Evolutionary conservation across 2,888 invertebrate genomes (phyloP).

Genomic region (Tetropium fuscum): DNA sequence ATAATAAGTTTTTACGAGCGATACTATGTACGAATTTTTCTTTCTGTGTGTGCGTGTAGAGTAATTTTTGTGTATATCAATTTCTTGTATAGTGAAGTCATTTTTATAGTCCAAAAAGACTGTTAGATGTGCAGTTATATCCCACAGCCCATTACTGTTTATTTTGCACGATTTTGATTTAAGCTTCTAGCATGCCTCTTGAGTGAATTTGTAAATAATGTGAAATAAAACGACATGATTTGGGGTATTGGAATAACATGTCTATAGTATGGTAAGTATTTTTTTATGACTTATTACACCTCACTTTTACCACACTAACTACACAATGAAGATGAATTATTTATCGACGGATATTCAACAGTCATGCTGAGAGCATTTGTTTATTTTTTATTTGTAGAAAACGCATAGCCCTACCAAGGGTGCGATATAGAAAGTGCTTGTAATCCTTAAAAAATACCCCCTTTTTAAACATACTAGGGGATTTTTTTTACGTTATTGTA

Average conservation of each 20-base stretch:
- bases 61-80: too few species aligned
- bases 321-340: constrained; percentile 5
- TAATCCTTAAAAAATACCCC: constrained; percentile 43
- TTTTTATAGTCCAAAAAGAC: too few species aligned
- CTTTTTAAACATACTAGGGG: constrained; percentile 36
- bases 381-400: constrained; percentile 36
- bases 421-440: constrained; percentile 43
- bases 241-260: constrained; percentile 63
- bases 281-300: constrained; percentile 35
- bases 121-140: too few species aligned
- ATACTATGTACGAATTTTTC: too few species aligned
- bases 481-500: constrained; percentile 36
- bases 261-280: constrained; percentile 61
- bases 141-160: neutral
- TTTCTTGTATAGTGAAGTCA: too few species aligned
- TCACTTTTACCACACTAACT: neutral
- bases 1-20: too few species aligned
- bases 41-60: too few species aligned
- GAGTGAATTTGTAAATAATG: constrained; percentile 28
- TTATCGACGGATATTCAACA: neutral
- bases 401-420: constrained; percentile 38
- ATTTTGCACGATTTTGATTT: constrained; percentile 17
- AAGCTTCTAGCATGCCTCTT: constrained; percentile 26
- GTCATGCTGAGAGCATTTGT: constrained; percentile 31
- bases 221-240: constrained; percentile 50